Evolutionary conservation across 1,140 invertebrate species (phyloP), one percentile per base, ranked within the genome.

Genomic region (Archivesica marissinica): DNA sequence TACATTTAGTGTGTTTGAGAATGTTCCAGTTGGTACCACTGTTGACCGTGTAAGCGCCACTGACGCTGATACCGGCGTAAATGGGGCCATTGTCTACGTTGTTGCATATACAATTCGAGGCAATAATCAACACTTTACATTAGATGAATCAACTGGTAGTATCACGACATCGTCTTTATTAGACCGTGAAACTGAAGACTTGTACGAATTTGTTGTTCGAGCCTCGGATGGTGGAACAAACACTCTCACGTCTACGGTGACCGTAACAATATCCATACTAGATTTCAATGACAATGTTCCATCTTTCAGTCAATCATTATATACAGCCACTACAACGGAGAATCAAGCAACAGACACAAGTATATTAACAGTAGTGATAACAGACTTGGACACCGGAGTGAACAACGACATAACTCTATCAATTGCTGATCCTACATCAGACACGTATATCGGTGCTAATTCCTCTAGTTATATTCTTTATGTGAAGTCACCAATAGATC

Each of bases 321-420:
- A 95, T 88, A 87, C 90, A 25, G 94, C 92, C 15, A 96, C 95
- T 35, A 97, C 99, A 11, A 96, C 96, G 87, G 98, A 99, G 93
- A 99, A 99, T 93, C 96, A 98, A 90, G 96, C 97, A 0, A 95
- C 96, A 6, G 97, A 97, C 17, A 97, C 97, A 0, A 97, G 96
- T 88, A 96, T 99, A 66, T 91, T 98, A 80, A 96, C 96, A 78
- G 96, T 99, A 75, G 95, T 94, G 41, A 97, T 97, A 11, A 86
- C 83, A 4, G 90, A 91, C 66, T 33, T 20, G 17, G 90, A 91
- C 68, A 74, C 79, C 15, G 87, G 84, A 0, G 93, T 97, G 0
- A 99, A 99, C 93, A 98, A 97, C 0, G 97, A 97, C 87, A 96
- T 99, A 0, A 96, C 96, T 90, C 99, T 98, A 90, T 82, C 86